Evolutionary conservation across 2,113 vertebrate species (phyloP).

Genomic region (Climacteris rufus): DNA sequence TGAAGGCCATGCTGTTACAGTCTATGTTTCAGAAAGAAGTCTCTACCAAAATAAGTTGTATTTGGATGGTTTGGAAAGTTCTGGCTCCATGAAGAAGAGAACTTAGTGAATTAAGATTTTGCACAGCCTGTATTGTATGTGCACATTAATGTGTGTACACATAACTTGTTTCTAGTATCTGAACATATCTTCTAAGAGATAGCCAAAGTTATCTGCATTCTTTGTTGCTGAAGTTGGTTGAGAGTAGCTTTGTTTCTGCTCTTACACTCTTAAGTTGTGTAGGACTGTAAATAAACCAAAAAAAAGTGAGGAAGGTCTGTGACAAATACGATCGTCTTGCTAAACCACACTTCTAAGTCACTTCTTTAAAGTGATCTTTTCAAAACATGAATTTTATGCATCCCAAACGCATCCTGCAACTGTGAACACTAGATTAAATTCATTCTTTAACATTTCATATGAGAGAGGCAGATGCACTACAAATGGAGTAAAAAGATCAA

Average conservation of each 20-base stretch:
- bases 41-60: neutral
- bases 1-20: neutral
- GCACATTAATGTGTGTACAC: neutral
- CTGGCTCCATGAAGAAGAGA: neutral
- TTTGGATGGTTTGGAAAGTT: neutral
- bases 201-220: neutral
- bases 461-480: neutral
- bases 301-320: neutral
- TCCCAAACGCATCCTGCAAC: neutral
- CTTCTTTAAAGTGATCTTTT: neutral
- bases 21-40: neutral
- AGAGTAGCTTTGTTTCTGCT: neutral
- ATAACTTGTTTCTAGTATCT: neutral
- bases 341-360: neutral
- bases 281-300: neutral
- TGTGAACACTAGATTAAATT: neutral
- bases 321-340: neutral
- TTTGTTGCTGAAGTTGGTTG: neutral
- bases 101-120: neutral
- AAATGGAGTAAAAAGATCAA: slow-evolving; percentile 14
- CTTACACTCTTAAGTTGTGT: neutral
- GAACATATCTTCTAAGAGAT: neutral
- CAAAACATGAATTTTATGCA: neutral
- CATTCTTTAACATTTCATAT: neutral
- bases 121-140: neutral